Evolutionary conservation across 2,797 vertebrate genomes (phyloP).

Genomic region (Martes flavigula): DNA sequence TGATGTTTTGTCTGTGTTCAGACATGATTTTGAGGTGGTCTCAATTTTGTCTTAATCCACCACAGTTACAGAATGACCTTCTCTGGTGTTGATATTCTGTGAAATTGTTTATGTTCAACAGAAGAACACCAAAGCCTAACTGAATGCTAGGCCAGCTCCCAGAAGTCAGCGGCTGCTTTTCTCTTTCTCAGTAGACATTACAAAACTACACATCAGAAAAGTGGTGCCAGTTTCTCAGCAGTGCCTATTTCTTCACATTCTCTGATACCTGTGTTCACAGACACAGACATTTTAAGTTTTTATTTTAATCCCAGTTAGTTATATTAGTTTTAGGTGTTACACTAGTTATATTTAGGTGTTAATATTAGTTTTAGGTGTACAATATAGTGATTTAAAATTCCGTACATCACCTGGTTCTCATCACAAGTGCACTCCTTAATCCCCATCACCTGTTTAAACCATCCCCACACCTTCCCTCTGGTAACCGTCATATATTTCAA

Average conservation of each 20-base stretch:
- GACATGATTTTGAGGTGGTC: neutral
- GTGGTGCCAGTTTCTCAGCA: neutral
- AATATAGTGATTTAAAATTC: neutral
- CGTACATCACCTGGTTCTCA: neutral
- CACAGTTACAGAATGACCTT: neutral
- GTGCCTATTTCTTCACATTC: neutral
- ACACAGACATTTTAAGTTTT: neutral
- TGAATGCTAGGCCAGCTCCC: neutral
- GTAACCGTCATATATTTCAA: neutral
- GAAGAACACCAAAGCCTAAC: neutral
- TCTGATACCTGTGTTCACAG: neutral
- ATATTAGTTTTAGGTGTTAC: neutral
- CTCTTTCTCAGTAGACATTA: neutral
- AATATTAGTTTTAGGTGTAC: neutral
- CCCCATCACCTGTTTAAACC: neutral
- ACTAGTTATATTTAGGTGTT: neutral
- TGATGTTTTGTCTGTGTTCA: constrained; percentile 10
- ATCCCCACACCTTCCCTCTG: neutral
- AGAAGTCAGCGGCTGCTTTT: neutral
- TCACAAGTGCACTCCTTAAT: neutral
- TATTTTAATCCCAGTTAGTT: neutral
- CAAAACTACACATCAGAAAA: neutral
- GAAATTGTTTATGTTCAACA: neutral
- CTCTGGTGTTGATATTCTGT: neutral
- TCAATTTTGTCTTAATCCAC: constrained; percentile 20